These are phyloP conservation scores for Venustoraphidia nigricollis DNA, from an alignment of 2,888 invertebrate species.

Conservation along the genomic window DNA sequence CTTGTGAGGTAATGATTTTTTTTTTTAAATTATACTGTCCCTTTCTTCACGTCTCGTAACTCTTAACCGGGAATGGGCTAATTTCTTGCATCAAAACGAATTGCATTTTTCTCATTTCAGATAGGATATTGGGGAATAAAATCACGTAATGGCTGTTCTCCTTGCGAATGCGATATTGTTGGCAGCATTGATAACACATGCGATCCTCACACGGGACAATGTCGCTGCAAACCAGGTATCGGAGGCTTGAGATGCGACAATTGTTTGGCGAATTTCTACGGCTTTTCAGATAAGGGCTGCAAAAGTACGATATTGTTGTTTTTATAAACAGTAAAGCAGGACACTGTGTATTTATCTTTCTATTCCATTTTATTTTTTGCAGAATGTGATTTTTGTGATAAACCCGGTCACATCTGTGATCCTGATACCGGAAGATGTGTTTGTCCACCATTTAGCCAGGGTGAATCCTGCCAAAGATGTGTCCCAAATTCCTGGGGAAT, in stretches of 20 bases:
- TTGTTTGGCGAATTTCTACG: slow-evolving; percentile 63
- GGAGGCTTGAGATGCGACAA: slow-evolving; percentile 55
- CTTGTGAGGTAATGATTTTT: slow-evolving; percentile 46
- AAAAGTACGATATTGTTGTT: slow-evolving; percentile 33
- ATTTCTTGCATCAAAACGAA: too few relatives aligned
- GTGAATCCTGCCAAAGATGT: slow-evolving; percentile 68
- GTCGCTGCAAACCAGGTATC: slow-evolving; percentile 62
- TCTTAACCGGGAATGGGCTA: too few relatives aligned
- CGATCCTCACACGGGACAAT: slow-evolving; percentile 59
- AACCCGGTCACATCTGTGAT: slow-evolving; percentile 80
- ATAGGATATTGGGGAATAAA: slow-evolving; percentile 63
- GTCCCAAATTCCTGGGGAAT: slow-evolving; percentile 67
- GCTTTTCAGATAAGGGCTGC: slow-evolving; percentile 62
- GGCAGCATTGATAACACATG: slow-evolving; percentile 54
- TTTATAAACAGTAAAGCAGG: too few relatives aligned
- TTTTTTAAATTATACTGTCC: too few relatives aligned
- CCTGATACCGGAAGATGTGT: slow-evolving; percentile 79
- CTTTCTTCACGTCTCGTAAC: too few relatives aligned
- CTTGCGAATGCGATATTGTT: slow-evolving; percentile 65
- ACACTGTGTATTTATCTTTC: neutral
- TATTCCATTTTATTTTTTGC: slow-evolving; percentile 14
- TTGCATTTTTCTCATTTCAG: slow-evolving; percentile 21
- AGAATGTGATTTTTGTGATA: slow-evolving; percentile 66
- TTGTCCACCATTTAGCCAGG: slow-evolving; percentile 76
- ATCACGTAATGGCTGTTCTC: slow-evolving; percentile 56